Evolutionary conservation across 2,797 vertebrate genomes (phyloP), one percentile per base, ranked within the genome.

Genomic region (Sebastes steindachneri): DNA sequence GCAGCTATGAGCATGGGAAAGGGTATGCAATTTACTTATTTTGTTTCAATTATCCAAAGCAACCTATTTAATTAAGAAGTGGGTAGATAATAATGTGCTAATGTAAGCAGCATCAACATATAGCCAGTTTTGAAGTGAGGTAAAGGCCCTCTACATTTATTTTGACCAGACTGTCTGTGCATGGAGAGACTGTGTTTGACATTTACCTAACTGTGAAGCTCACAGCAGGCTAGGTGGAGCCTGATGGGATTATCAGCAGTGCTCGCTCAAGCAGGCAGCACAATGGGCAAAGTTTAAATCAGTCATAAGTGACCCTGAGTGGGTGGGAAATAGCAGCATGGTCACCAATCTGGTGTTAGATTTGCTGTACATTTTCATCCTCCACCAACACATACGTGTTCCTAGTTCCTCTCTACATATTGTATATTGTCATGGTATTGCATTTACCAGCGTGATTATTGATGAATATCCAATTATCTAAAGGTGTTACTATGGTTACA

Each of bases 1-100:
- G 97, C 93, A 93, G 95, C 73, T 97, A 96, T 1, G 97, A 98
- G 86, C 95, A 95, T 0, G 97, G 96, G 60, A 98, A 97, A 90
- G 97, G 97, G 97, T 98, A 94, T 14, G 68, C 5, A 12, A 10
- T 21, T 45, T 3, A 26, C 4, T 28, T 12, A 11, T 19, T 3
- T 2, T 8, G 19, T 8, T 31, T 45, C 21, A 23, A 3, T 31
- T n/a, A 55, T 68, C 28, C 28, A 29, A 12, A 68, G 25, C 73
- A 29, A 28, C 4, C 6, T 28, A 7, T 35, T 75, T n/a, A 14
- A 33, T 23, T 19, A 1, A 26, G 25, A 14, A 14, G 12, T 8
- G 3, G 9, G 3, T 7, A 48, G 4, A 7, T 21, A 17, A 15
- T n/a, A n/a, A 53, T 41, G n/a, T 35, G 9, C 2, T 5, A 33